A percentile compares a stretch with the other conserved stretches of the same genome.
These are phyloP conservation scores for Hydrozoanthus tunicans DNA, from an alignment of 64 coral and sea anemone genomes.

Conservation along the genomic window DNA sequence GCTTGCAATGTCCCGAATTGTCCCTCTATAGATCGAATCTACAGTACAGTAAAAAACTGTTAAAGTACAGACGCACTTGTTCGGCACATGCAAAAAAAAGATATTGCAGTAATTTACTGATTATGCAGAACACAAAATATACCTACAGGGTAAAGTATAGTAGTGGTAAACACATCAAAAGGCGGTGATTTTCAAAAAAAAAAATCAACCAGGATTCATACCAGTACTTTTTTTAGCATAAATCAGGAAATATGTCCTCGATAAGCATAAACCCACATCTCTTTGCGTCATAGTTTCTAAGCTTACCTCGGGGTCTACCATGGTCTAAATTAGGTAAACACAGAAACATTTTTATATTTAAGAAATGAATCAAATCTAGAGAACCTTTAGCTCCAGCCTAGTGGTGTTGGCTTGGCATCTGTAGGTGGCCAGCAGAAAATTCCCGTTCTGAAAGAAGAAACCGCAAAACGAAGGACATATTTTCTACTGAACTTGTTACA, in stretches of 20 bases:
- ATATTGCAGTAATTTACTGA: neutral
- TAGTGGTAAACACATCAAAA: too few relatives aligned
- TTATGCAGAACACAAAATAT: too few relatives aligned
- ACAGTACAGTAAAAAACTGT: neutral
- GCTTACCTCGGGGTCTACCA: too few relatives aligned
- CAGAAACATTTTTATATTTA: neutral
- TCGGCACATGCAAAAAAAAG: neutral
- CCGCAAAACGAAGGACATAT: too few relatives aligned
- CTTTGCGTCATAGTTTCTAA: too few relatives aligned
- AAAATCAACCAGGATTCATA: too few relatives aligned
- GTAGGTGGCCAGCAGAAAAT: constrained; percentile 95
- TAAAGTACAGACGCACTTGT: neutral
- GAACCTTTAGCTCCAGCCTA: constrained; percentile 94
- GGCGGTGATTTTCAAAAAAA: too few relatives aligned
- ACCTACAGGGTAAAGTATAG: too few relatives aligned
- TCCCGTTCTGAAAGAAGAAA: constrained; percentile 80
- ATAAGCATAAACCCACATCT: too few relatives aligned
- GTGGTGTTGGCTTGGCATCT: constrained; percentile 99
- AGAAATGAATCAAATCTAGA: neutral
- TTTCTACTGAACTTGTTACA: neutral
- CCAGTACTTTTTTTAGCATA: too few relatives aligned
- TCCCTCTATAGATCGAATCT: constrained; percentile 98
- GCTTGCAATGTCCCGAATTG: constrained; percentile 96
- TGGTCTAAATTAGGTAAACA: neutral
- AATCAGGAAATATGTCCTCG: too few relatives aligned